phyloP scores from a whole-genome alignment of 2,888 invertebrate species.

The Branchipolynoe longqiensis region DNA sequence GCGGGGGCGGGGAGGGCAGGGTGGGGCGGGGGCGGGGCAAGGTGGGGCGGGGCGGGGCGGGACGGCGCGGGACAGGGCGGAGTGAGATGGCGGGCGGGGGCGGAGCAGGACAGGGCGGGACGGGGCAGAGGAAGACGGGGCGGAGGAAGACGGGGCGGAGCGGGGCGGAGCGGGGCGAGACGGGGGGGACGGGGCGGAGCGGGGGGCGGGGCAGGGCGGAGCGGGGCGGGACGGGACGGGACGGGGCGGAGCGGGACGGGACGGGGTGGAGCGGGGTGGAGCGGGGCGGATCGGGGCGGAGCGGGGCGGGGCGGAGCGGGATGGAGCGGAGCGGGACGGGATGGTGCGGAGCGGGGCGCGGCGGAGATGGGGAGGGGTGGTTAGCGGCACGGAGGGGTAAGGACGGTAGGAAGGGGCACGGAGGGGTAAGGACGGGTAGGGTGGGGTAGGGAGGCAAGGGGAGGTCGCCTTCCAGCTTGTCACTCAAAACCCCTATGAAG shows the following conservation, averaged over 20 bases:
- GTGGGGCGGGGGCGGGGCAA: background rate
- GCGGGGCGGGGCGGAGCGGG: too few relatives aligned
- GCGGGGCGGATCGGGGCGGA: too few relatives aligned
- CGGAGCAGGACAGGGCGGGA: background rate
- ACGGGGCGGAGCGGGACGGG: too few relatives aligned
- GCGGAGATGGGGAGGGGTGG: background rate
- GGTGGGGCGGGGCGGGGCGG: constrained; percentile 1
- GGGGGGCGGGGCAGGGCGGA: too few relatives aligned
- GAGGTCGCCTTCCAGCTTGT: too few relatives aligned
- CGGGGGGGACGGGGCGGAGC: background rate
- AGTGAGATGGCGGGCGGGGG: background rate
- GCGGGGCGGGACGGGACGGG: too few relatives aligned
- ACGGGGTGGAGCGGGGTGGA: too few relatives aligned
- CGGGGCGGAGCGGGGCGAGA: background rate
- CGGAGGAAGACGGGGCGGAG: background rate
- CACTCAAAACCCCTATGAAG: too few relatives aligned
- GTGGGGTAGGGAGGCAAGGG: background rate
- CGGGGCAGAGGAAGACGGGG: constrained; percentile 3
- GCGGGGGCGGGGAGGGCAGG: background rate
- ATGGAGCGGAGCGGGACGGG: background rate
- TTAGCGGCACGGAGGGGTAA: too few relatives aligned
- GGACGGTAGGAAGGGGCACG: background rate
- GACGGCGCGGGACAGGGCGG: too few relatives aligned
- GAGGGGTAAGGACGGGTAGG: background rate
- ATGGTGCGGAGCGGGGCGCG: background rate